Evolutionary conservation across 2,113 vertebrate species (phyloP).

Genomic region (Rousettus leschenaultii): DNA sequence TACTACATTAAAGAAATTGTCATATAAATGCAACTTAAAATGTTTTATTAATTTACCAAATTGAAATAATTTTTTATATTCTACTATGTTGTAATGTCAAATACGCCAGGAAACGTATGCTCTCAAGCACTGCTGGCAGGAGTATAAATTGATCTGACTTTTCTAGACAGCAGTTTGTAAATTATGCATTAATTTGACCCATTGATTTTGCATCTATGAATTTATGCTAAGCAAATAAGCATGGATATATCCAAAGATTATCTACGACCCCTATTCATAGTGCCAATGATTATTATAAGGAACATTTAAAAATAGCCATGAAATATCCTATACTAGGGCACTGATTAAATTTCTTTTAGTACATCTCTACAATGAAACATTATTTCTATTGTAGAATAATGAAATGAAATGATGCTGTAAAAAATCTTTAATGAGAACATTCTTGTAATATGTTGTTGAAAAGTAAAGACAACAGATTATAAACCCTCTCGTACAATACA

Average conservation of each 20-base stretch:
- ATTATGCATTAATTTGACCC: constrained; percentile 33
- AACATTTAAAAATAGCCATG: not conserved
- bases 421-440: not conserved
- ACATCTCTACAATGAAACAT: not conserved
- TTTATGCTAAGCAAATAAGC: constrained; percentile 40
- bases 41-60: not conserved
- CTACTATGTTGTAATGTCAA: not conserved
- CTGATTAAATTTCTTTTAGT: constrained; percentile 18
- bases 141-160: not conserved
- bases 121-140: not conserved
- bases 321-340: not conserved
- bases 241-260: constrained; percentile 24
- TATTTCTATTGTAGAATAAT: not conserved
- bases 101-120: not conserved
- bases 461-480: not conserved
- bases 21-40: not conserved
- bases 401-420: not conserved
- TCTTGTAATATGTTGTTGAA: not conserved
- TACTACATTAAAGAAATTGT: not conserved
- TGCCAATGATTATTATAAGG: not conserved
- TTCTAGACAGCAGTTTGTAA: constrained; percentile 15
- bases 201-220: constrained; percentile 25
- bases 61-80: not conserved
- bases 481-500: not conserved
- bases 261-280: not conserved